Conservation (phyloP, 2,797 vertebrate species). For the Sebastes paucispinis region DNA sequence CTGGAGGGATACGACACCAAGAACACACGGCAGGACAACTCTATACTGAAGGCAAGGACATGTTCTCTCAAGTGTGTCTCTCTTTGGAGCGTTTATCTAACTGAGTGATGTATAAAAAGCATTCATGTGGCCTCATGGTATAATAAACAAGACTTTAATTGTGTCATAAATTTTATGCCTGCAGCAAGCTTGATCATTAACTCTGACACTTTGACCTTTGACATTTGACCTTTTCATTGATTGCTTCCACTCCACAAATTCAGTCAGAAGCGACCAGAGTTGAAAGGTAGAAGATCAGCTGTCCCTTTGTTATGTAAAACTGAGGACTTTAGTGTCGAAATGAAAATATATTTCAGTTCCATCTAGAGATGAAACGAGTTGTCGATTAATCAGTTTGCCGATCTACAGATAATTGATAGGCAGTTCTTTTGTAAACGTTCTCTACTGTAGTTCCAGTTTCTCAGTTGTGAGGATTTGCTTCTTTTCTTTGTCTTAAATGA, state of each 20-base stretch:
- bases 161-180: not conserved
- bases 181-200: not conserved
- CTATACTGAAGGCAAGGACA: conserved; percentile 91
- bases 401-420: not conserved
- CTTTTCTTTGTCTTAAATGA: not conserved
- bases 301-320: not conserved
- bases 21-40: conserved; percentile 97
- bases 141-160: not conserved
- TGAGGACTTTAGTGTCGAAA: not conserved
- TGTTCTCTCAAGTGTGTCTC: no score
- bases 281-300: not conserved
- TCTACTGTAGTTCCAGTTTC: not conserved
- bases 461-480: not conserved
- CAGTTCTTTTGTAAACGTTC: not conserved
- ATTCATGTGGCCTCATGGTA: not conserved
- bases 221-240: conserved; percentile 6
- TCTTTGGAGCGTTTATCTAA: not conserved
- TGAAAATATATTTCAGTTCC: not conserved
- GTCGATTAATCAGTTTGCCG: not conserved
- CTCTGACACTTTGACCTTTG: conserved; percentile 12
- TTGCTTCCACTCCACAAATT: not conserved
- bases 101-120: not conserved
- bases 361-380: not conserved
- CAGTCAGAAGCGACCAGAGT: not conserved
- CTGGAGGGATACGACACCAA: conserved; percentile 98